Conservation (phyloP, 2,888 invertebrate species). For the Slavum lentiscoides region DNA sequence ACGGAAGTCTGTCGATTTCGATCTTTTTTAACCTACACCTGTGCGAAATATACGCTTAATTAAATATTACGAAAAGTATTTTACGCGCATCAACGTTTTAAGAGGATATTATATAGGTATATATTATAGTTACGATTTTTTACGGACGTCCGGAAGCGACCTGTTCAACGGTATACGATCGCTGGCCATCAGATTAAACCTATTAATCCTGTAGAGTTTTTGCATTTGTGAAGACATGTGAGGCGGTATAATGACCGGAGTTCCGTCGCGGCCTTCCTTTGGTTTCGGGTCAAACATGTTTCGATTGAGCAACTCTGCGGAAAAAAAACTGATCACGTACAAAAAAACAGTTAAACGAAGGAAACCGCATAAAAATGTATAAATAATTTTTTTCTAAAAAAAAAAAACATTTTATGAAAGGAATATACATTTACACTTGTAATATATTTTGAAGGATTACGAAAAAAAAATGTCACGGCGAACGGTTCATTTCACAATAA, state of each 20-base stretch:
- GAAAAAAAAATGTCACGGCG: conserved; percentile 41
- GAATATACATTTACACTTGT: background rate
- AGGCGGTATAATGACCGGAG: conserved; percentile 76
- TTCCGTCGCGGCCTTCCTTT: conserved; percentile 77
- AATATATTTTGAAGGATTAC: conserved; percentile 18
- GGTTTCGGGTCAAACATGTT: conserved; percentile 77
- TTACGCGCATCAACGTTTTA: background rate
- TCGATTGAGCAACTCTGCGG: conserved; percentile 70
- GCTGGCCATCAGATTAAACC: conserved; percentile 85
- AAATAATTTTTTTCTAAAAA: background rate
- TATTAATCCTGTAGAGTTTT: conserved; percentile 79
- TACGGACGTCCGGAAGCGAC: conserved; percentile 80
- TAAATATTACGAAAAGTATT: background rate
- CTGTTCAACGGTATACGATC: conserved; percentile 86
- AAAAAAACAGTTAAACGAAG: background rate
- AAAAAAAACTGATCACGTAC: conserved; percentile 6
- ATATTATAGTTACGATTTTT: conserved; percentile 68
- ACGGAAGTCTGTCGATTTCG: conserved; percentile 71
- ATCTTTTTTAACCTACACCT: conserved; percentile 69
- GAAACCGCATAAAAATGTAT: background rate
- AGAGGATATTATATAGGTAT: background rate
- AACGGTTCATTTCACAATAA: conserved; percentile 40
- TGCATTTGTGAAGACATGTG: conserved; percentile 76
- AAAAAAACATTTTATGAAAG: background rate
- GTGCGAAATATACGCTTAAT: conserved; percentile 56